phyloP scores from a whole-genome alignment of 2,113 vertebrate genomes.

The Sinocyclocheilus maitianheensis region DNA sequence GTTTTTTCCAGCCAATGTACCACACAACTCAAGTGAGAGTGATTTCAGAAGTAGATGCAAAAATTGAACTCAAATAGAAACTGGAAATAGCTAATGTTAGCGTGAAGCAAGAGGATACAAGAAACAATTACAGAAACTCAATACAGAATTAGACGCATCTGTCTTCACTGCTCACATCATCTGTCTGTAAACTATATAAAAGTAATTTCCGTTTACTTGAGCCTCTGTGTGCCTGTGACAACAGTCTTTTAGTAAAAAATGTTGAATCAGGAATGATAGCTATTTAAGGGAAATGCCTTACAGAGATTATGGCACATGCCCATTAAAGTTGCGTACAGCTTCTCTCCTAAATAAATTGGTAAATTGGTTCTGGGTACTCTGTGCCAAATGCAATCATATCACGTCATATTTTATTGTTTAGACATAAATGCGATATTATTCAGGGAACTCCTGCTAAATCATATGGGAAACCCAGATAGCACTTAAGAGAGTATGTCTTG shows the following conservation, averaged over 20 bases:
- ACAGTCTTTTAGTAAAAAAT: constrained; percentile 10
- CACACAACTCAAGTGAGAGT: neutral
- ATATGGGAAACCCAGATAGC: constrained; percentile 18
- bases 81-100: constrained; percentile 21
- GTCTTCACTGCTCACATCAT: neutral
- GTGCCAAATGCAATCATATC: constrained; percentile 32
- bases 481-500: neutral
- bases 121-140: constrained; percentile 35
- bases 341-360: constrained; percentile 6
- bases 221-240: neutral
- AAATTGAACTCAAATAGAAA: constrained; percentile 11
- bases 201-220: constrained; percentile 6
- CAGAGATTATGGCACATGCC: neutral
- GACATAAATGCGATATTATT: constrained; percentile 19
- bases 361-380: constrained; percentile 33
- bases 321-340: constrained; percentile 19
- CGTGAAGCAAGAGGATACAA: constrained; percentile 32
- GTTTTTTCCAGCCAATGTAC: constrained; percentile 13
- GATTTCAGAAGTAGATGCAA: constrained; percentile 15
- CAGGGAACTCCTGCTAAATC: constrained; percentile 2
- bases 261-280: constrained; percentile 14
- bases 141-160: constrained; percentile 15
- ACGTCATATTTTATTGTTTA: constrained; percentile 19
- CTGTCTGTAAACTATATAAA: constrained; percentile 1
- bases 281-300: neutral